Conservation (phyloP, 2,888 invertebrate genomes). For the Drosophila koepferae region DNA sequence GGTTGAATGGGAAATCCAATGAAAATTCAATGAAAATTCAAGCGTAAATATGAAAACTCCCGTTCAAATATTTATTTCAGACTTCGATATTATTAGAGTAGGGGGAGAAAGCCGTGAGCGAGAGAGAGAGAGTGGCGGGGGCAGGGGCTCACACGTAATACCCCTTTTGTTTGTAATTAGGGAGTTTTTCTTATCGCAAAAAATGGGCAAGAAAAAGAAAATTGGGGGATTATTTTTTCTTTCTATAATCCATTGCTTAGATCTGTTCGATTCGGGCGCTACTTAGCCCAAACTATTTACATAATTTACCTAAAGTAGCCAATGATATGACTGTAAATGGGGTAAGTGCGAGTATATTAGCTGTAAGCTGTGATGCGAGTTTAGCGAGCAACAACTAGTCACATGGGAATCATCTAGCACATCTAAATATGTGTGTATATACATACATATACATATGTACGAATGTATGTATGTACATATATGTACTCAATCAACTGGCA, state of each 20-base stretch:
- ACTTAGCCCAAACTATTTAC: conserved; percentile 32
- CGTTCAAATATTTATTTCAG: conserved; percentile 65
- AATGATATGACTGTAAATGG: neutral
- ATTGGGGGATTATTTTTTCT: neutral
- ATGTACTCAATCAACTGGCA: neutral
- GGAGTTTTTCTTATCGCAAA: conserved; percentile 30
- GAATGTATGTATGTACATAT: too few relatives aligned
- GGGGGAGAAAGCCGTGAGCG: neutral
- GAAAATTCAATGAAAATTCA: conserved; percentile 58
- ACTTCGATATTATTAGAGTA: conserved; percentile 30
- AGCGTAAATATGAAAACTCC: conserved; percentile 60
- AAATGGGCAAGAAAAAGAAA: neutral
- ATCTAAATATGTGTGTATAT: too few relatives aligned
- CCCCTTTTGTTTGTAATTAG: conserved; percentile 56
- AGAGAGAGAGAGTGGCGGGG: neutral
- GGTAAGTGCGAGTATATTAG: neutral
- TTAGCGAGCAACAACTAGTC: neutral
- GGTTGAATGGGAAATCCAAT: conserved; percentile 39
- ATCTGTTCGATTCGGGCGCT: conserved; percentile 36
- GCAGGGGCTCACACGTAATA: neutral
- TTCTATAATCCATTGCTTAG: neutral
- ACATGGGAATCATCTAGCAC: neutral
- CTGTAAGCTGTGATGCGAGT: neutral
- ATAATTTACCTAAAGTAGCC: neutral
- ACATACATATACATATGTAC: too few relatives aligned